Base-by-base conservation (phyloP, 2,888 invertebrate species). In the Salpingus planirostris region DNA sequence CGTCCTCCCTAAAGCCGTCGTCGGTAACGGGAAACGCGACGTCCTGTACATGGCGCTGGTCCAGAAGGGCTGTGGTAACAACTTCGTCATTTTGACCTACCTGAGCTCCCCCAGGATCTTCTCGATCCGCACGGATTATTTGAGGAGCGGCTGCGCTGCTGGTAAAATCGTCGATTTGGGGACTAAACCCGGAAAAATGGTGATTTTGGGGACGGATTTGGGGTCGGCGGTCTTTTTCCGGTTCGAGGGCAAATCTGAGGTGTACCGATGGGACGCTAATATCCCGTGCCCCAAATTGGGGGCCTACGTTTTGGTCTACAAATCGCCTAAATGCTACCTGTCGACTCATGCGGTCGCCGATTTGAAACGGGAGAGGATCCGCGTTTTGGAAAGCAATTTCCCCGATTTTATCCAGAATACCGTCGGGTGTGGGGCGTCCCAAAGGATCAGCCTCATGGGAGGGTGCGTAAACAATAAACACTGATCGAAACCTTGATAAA, bases 11-110 rank as follows among this genome's bases (percentile, higher is more conserved):
- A 67, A 69, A 47, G 71, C 69, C 0, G 66, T 73, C 0, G 54
- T 58, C 1, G 74, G 70, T 1, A 68, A 71, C 40, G 57, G 67
- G 0, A 68, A 71, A 7, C 64, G 74, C 5, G 73, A 77, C 42
- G 80, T 80, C 1, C 67, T 85, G 1, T 82, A 82, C 54, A 65
- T 82, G 10, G 72, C 74, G 0, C 59, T 84, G 2, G 66, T 76
- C 1, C 73, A 73, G 7, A 69, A 70, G 31, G 62, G 69, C 8
- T 71, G 74, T 21, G 71, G 75, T 15, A 70, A 70, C 29, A 70
- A 70, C 2, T 67, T 70, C 23, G 59, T 84, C 1, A 64, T 78
- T 41, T 69, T 83, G 43, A 74, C 76, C 1, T 80, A 81, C 47
- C 59, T 81, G 10, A 70, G 76, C 36, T 68, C 76, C n/a, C 66